Conservation (phyloP, 2,888 invertebrate species). For the Yponomeuta plumbellus region DNA sequence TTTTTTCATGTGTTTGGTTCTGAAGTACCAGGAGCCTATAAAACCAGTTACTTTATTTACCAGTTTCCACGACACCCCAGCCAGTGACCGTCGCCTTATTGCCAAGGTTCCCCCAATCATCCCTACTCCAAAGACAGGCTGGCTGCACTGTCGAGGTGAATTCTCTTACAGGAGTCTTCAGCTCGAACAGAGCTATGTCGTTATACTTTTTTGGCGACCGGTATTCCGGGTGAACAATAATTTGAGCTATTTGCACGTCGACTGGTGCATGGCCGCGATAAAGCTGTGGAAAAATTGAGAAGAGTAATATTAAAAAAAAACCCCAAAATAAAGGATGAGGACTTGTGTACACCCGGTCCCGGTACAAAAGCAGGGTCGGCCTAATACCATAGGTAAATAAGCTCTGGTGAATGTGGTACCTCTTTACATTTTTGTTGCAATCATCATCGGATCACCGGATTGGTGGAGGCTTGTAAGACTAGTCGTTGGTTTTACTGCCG, state of each 20-base stretch:
- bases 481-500: no score
- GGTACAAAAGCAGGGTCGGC: no score
- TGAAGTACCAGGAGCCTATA: neutral
- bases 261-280: neutral
- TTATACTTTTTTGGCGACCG: constrained; percentile 5
- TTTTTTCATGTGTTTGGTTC: no score
- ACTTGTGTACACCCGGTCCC: no score
- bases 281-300: neutral
- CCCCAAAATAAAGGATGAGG: no score
- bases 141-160: neutral
- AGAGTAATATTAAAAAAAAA: no score
- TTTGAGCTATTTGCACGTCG: neutral
- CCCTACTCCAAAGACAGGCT: constrained; percentile 5
- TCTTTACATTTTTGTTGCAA: no score
- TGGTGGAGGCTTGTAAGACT: no score
- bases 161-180: neutral
- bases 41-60: no score
- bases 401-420: no score
- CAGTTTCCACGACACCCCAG: neutral
- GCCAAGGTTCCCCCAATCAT: neutral
- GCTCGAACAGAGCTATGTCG: constrained; percentile 11
- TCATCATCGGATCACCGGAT: no score
- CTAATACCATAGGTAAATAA: no score
- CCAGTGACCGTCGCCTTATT: constrained; percentile 3
- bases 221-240: constrained; percentile 3